Percentiles rank a stretch among this genome's conserved stretches.
phyloP scores from a whole-genome alignment of 2,113 vertebrate species.

The Tachysurus vachellii region DNA sequence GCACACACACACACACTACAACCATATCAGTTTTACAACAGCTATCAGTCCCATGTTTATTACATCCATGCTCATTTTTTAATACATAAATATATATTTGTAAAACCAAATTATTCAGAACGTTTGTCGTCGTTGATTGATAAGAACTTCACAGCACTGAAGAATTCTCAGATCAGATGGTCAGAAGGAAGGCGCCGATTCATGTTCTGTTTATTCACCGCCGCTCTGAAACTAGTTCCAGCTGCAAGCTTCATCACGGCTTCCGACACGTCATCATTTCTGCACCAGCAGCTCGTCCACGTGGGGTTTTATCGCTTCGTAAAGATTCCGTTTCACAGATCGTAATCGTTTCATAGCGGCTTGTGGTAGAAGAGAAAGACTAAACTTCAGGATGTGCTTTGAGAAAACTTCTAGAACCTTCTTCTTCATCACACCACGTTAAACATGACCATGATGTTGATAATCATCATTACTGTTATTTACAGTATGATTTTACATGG shows the following conservation, averaged over 20 bases:
- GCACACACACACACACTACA: conserved; percentile 11
- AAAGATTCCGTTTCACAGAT: no score
- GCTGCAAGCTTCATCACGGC: not conserved
- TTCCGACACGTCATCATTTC: not conserved
- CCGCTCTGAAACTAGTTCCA: not conserved
- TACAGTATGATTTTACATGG: no score
- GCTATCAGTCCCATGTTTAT: not conserved
- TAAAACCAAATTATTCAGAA: not conserved
- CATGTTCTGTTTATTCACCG: not conserved
- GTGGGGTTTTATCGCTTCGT: not conserved
- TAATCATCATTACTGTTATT: not conserved
- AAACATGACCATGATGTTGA: not conserved
- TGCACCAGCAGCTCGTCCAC: not conserved
- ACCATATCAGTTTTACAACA: not conserved
- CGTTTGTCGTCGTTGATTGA: not conserved
- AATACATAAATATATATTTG: no score
- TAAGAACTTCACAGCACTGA: no score
- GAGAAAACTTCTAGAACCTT: not conserved
- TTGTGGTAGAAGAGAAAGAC: not conserved
- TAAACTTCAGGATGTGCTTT: not conserved
- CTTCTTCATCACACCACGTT: not conserved
- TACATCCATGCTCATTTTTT: not conserved
- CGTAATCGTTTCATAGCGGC: not conserved
- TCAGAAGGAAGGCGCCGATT: no score
- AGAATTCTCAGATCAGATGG: not conserved